Evolutionary conservation across 92 coral and sea anemone species (phyloP).

Genomic region (Porites rus): DNA sequence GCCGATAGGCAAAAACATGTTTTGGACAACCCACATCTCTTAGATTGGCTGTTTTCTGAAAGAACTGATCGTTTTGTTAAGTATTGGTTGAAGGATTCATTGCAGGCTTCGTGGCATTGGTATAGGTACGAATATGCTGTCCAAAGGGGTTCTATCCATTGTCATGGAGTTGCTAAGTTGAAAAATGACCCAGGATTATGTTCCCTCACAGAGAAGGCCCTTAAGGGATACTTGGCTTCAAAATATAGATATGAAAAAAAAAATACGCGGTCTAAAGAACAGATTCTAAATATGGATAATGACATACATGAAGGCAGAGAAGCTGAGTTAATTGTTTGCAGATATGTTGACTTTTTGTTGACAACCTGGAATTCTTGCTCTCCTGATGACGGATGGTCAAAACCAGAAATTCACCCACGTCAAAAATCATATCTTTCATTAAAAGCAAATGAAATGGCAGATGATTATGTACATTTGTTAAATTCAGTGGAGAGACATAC

Average conservation of each 20-base stretch:
- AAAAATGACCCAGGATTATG: slow-evolving; percentile 76
- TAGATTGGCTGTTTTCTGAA: slow-evolving; percentile 79
- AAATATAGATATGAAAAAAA: slow-evolving; percentile 40
- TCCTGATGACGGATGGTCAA: slow-evolving; percentile 81
- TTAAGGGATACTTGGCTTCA: slow-evolving; percentile 63
- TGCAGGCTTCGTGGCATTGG: slow-evolving; percentile 74
- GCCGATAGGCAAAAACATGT: slow-evolving; percentile 58
- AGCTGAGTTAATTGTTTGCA: slow-evolving; percentile 72
- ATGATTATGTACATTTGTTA: slow-evolving; percentile 69
- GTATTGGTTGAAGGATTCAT: slow-evolving; percentile 66
- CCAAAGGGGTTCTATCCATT: slow-evolving; percentile 62
- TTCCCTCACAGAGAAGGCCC: slow-evolving; percentile 59
- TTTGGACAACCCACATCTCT: slow-evolving; percentile 65
- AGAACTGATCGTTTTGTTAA: slow-evolving; percentile 74
- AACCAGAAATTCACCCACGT: slow-evolving; percentile 77
- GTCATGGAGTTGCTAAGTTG: slow-evolving; percentile 76
- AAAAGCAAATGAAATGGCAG: slow-evolving; percentile 29
- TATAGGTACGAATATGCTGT: slow-evolving; percentile 63
- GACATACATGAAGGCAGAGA: slow-evolving; percentile 44
- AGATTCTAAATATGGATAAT: slow-evolving; percentile 35
- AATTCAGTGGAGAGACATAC: slow-evolving; percentile 73
- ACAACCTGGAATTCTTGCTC: slow-evolving; percentile 79
- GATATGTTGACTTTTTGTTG: slow-evolving; percentile 77
- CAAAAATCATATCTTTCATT: slow-evolving; percentile 63
- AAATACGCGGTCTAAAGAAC: slow-evolving; percentile 23